phyloP scores from a whole-genome alignment of 1,140 invertebrate genomes.

The Coenobita brevimanus region DNA sequence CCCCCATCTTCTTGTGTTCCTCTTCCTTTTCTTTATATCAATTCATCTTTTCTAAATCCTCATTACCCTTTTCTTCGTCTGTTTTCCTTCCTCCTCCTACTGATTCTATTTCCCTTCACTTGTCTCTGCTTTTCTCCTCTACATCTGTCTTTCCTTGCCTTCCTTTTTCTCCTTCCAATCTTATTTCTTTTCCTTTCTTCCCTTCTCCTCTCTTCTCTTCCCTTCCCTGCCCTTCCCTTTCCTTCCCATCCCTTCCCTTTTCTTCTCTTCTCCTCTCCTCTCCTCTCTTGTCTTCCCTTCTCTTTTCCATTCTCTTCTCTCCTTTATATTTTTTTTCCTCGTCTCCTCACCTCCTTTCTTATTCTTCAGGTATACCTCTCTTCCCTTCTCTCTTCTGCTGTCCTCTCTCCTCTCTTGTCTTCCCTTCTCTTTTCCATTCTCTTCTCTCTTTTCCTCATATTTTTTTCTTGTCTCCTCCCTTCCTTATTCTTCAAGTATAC shows the following conservation, averaged over 20 bases:
- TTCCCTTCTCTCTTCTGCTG: too few species aligned
- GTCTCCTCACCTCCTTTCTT: too few species aligned
- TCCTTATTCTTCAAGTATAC: too few species aligned
- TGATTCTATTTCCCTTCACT: not conserved
- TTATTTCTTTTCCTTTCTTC: not conserved
- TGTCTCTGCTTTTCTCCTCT: not conserved
- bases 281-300: too few species aligned
- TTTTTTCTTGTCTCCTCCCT: not conserved
- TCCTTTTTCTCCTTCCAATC: not conserved
- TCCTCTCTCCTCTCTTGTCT: not conserved
- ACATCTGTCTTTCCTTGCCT: not conserved
- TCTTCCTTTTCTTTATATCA: not conserved
- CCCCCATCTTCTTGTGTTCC: too few species aligned
- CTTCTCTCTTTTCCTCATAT: not conserved
- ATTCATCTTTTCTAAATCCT: not conserved
- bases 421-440: not conserved
- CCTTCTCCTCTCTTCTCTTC: not conserved
- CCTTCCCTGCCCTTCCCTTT: not conserved
- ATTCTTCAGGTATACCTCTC: too few species aligned
- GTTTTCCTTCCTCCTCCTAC: not conserved
- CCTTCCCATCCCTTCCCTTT: not conserved
- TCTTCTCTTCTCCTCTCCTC: not conserved
- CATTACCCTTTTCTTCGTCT: not conserved
- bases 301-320: too few species aligned
- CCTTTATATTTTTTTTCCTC: too few species aligned